Conservation (phyloP, 1,140 invertebrate species). For the Polypedilum pembai region DNA sequence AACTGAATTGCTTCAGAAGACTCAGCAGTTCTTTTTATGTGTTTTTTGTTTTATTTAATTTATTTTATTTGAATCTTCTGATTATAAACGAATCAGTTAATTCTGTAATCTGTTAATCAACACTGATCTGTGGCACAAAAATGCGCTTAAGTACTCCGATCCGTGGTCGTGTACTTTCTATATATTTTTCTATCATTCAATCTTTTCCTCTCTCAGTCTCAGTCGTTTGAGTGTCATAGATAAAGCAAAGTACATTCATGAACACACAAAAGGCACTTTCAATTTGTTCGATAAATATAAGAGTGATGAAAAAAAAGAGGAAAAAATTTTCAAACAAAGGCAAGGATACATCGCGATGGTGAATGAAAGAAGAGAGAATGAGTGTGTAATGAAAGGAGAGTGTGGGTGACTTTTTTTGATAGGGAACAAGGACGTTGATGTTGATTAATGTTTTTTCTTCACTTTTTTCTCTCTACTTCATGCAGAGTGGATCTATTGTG, state of each 20-base stretch:
- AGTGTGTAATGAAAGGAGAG: background rate
- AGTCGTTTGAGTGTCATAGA: background rate
- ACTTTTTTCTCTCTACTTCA: background rate
- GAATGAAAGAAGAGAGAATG: background rate
- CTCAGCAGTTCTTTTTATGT: too few species aligned
- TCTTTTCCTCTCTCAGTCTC: background rate
- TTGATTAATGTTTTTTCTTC: slow-evolving; percentile 22
- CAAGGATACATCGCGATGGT: background rate
- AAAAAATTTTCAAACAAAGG: background rate
- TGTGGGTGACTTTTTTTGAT: background rate
- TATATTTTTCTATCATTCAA: background rate
- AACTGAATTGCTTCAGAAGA: too few species aligned
- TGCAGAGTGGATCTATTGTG: slow-evolving; percentile 22
- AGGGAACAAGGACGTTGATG: slow-evolving; percentile 18
- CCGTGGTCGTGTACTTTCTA: too few species aligned
- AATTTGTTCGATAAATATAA: slow-evolving; percentile 1
- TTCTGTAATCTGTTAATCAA: too few species aligned
- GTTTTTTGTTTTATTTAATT: too few species aligned
- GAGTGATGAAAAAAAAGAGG: background rate
- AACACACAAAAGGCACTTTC: slow-evolving; percentile 1
- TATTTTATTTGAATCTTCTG: too few species aligned
- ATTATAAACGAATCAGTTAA: too few species aligned
- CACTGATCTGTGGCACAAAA: too few species aligned
- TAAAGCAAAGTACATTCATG: background rate
- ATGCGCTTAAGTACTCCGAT: too few species aligned